Evolutionary conservation across 2,888 invertebrate genomes (phyloP).

Genomic region (Hymenopus coronatus): DNA sequence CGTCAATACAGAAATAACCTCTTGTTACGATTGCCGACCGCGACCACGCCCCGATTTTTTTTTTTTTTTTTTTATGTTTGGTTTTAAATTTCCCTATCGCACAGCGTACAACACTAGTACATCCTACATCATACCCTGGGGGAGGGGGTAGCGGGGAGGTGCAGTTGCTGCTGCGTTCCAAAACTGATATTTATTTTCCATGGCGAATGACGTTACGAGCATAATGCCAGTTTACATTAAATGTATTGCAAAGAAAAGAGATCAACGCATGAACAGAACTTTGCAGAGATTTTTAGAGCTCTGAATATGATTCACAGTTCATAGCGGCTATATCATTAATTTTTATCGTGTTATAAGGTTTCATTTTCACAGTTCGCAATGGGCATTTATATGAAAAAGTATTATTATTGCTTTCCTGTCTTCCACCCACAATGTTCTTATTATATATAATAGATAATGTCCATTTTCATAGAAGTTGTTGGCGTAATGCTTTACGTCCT

Average conservation of each 20-base stretch:
- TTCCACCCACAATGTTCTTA: too few species aligned
- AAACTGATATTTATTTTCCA: background rate
- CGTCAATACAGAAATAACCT: constrained; percentile 26
- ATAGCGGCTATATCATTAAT: background rate
- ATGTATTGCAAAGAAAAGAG: background rate
- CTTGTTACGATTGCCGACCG: constrained; percentile 12
- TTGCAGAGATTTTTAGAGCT: background rate
- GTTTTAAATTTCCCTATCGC: background rate
- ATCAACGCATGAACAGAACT: background rate
- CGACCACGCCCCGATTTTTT: constrained; percentile 13
- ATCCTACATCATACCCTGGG: background rate
- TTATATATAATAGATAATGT: too few species aligned
- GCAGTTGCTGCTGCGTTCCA: background rate
- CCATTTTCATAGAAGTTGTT: too few species aligned
- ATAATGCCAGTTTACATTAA: background rate
- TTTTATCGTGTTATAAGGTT: background rate
- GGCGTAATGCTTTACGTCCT: too few species aligned
- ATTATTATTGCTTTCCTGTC: too few species aligned
- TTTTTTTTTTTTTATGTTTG: constrained; percentile 5
- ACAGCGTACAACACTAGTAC: background rate
- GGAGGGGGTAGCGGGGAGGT: background rate
- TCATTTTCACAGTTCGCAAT: background rate
- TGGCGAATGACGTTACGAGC: background rate
- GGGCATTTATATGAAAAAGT: too few species aligned
- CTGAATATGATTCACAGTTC: background rate